A percentile compares a stretch with the other conserved stretches of the same genome.
Conservation (phyloP, 2,888 invertebrate genomes). For the Thera obeliscata region DNA sequence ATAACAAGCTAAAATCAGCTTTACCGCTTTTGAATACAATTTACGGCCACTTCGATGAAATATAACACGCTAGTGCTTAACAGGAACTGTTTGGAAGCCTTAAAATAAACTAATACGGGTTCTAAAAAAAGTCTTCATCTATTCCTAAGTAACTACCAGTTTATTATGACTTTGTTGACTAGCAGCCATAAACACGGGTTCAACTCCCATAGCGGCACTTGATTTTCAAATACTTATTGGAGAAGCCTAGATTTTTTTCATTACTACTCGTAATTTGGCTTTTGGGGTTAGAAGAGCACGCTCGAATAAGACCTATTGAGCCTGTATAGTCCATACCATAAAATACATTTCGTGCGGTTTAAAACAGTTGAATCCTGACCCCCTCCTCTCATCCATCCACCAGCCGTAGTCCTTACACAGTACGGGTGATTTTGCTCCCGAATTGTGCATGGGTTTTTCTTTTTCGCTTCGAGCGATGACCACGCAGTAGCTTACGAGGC, state of each 20-base stretch:
- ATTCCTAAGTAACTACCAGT: no score
- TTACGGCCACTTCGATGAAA: conserved; percentile 2
- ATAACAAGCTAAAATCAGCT: background rate
- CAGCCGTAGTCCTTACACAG: conserved; percentile 56
- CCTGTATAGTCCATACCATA: no score
- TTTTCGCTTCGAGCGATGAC: conserved; percentile 58
- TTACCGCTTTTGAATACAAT: background rate
- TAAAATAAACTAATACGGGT: no score
- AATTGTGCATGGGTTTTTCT: conserved; percentile 77
- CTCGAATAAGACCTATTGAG: no score
- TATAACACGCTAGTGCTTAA: conserved; percentile 1
- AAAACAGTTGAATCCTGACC: background rate
- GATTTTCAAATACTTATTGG: no score
- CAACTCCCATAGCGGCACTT: no score
- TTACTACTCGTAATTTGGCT: no score
- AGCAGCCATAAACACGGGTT: no score
- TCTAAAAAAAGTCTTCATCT: no score
- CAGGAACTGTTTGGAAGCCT: background rate
- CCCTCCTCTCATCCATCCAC: conserved; percentile 27
- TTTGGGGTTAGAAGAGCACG: no score
- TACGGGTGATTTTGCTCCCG: conserved; percentile 70
- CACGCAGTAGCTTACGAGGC: conserved; percentile 59
- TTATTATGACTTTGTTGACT: no score
- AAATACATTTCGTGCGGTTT: background rate
- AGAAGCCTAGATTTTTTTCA: no score